Evolutionary conservation across 2,888 invertebrate genomes (phyloP).

Genomic region (Mellilla xanthometata): DNA sequence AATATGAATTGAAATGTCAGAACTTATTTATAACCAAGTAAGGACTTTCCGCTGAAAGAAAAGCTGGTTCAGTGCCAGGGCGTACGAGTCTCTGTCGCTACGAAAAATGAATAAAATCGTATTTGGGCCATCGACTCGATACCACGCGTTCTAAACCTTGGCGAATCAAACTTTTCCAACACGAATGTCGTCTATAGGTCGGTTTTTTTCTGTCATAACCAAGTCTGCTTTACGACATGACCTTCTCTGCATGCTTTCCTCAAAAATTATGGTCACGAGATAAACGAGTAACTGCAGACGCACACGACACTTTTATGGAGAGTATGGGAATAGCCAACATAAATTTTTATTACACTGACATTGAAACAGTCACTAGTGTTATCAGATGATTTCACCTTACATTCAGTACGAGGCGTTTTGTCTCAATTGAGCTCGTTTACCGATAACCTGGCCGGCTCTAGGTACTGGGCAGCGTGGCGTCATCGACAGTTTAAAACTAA

Average conservation of each 20-base stretch:
- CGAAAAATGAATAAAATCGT: conserved; percentile 79
- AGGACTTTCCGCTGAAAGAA: conserved; percentile 56
- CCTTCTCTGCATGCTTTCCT: conserved; percentile 6
- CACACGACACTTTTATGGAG: conserved; percentile 7
- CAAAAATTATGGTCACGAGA: conserved; percentile 7
- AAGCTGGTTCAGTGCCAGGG: conserved; percentile 70
- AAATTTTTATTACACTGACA: conserved; percentile 38
- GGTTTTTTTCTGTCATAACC: conserved; percentile 14
- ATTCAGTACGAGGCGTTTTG: conserved; percentile 45
- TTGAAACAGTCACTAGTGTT: conserved; percentile 40
- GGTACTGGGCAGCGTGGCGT: conserved; percentile 45
- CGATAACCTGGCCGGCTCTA: conserved; percentile 56
- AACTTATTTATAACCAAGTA: conserved; percentile 7
- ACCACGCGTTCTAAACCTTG: conserved; percentile 47
- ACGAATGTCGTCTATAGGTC: conserved; percentile 6
- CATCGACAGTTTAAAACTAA: conserved; percentile 53
- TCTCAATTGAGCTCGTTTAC: conserved; percentile 64
- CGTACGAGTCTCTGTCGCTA: conserved; percentile 71
- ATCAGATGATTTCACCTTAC: conserved; percentile 43
- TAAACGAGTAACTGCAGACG: conserved; percentile 4
- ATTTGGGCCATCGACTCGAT: conserved; percentile 61
- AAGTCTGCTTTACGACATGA: conserved; percentile 14
- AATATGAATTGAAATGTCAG: too few species aligned
- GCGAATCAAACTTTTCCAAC: conserved; percentile 44
- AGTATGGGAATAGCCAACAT: conserved; percentile 7